Conservation (phyloP, 2,113 vertebrate species). For the Melanotaenia duboulayi region DNA sequence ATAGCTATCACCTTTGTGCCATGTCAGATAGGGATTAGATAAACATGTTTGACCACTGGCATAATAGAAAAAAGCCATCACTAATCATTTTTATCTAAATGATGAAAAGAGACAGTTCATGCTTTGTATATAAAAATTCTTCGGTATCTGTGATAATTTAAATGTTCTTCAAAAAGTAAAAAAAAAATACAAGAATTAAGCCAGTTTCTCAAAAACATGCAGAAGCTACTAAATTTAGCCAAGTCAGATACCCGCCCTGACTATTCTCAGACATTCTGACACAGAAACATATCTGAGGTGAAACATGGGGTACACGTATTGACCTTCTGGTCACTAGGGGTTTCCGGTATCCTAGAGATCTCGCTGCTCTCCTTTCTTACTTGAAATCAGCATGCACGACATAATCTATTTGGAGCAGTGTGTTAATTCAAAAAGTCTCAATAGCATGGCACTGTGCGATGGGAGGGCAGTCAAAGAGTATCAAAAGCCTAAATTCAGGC, state of each 20-base stretch:
- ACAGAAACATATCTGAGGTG: constrained; percentile 67
- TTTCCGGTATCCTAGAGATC: constrained; percentile 73
- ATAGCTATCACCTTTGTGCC: no score
- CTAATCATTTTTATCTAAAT: no score
- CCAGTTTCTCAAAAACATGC: no score
- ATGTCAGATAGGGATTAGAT: no score
- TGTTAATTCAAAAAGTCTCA: constrained; percentile 64
- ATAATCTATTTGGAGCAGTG: constrained; percentile 53
- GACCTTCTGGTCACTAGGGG: constrained; percentile 52
- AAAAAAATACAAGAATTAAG: no score
- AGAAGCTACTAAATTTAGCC: constrained; percentile 25
- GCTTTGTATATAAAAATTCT: no score
- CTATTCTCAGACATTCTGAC: constrained; percentile 35
- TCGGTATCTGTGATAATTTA: no score
- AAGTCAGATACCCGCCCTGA: constrained; percentile 57
- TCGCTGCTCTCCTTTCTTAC: constrained; percentile 29
- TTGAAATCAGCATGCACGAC: constrained; percentile 38
- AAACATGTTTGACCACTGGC: no score
- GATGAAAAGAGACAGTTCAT: no score
- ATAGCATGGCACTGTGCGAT: constrained; percentile 65
- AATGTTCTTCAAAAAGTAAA: no score
- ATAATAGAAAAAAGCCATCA: no score
- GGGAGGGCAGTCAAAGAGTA: constrained; percentile 73
- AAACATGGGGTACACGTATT: constrained; percentile 52
- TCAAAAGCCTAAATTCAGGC: constrained; percentile 74